Conservation (phyloP, 2,113 vertebrate species). For the Struthidea cinerea region DNA sequence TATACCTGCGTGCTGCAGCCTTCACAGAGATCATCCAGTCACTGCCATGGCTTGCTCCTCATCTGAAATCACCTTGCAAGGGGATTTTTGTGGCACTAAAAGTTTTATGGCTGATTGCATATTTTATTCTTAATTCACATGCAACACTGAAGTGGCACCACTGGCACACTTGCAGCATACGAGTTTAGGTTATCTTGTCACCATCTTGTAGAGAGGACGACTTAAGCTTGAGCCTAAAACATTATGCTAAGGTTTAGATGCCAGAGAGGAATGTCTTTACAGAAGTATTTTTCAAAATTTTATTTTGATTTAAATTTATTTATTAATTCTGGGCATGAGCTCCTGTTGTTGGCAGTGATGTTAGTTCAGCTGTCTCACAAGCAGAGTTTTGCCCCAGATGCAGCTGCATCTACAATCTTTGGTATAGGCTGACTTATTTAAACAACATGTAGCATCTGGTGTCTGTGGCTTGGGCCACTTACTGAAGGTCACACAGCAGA, state of each 20-base stretch:
- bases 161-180: neutral
- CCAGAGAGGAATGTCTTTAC: neutral
- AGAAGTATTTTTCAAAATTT: neutral
- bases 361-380: conserved; percentile 4
- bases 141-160: neutral
- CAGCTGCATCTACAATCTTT: neutral
- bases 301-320: neutral
- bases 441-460: neutral
- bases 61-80: neutral
- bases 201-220: neutral
- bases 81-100: neutral
- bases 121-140: neutral
- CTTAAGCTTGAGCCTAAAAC: neutral
- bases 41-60: neutral
- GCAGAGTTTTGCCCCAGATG: neutral
- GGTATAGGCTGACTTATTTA: neutral
- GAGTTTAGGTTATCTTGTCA: neutral
- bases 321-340: neutral
- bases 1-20: neutral
- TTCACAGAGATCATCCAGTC: neutral
- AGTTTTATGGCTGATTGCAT: neutral
- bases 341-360: neutral
- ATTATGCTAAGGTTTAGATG: neutral
- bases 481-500: conserved; percentile 8
- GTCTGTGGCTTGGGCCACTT: neutral